Percentiles rank a stretch among this genome's conserved stretches.
These are phyloP conservation scores for Umimayanthus kanabou DNA, from an alignment of 92 coral and sea anemone species.

Conservation along the genomic window DNA sequence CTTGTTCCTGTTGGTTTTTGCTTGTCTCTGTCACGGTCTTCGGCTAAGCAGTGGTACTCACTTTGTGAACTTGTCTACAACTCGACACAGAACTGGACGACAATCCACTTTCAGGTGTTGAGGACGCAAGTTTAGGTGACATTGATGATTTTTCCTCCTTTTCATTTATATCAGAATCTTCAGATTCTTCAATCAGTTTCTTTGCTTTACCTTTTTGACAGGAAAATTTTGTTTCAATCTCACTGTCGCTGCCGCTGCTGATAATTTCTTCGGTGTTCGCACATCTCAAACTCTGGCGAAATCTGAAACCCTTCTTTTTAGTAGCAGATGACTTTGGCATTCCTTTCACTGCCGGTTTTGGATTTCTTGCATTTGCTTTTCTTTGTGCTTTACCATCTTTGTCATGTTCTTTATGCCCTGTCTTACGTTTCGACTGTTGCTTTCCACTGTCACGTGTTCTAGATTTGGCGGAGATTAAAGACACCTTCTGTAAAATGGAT, in stretches of 20 bases:
- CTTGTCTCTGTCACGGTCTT: background rate
- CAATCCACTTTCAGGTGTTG: slow-evolving; percentile 28
- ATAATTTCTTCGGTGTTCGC: background rate
- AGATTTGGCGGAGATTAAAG: background rate
- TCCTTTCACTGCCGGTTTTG: slow-evolving; percentile 12
- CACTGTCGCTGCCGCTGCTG: slow-evolving; percentile 25
- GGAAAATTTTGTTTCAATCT: slow-evolving; percentile 25
- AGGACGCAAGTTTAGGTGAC: background rate
- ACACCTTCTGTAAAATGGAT: background rate
- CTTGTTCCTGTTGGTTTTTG: background rate
- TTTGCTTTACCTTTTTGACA: slow-evolving; percentile 21
- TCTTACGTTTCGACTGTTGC: slow-evolving; percentile 5
- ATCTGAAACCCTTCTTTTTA: background rate
- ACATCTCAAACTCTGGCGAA: slow-evolving; percentile 6
- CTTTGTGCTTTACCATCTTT: background rate
- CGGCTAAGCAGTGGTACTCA: background rate
- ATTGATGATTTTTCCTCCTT: background rate
- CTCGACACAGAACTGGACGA: background rate
- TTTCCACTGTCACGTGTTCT: background rate
- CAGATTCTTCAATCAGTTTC: slow-evolving; percentile 15
- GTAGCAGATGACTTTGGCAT: background rate
- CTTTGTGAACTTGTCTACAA: slow-evolving; percentile 4
- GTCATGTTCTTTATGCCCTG: slow-evolving; percentile 1
- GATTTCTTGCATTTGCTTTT: background rate
- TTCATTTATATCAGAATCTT: slow-evolving; percentile 24